A percentile compares a stretch with the other conserved stretches of the same genome.
phyloP scores from a whole-genome alignment of 2,888 invertebrate genomes.

The Cenopis cana region DNA sequence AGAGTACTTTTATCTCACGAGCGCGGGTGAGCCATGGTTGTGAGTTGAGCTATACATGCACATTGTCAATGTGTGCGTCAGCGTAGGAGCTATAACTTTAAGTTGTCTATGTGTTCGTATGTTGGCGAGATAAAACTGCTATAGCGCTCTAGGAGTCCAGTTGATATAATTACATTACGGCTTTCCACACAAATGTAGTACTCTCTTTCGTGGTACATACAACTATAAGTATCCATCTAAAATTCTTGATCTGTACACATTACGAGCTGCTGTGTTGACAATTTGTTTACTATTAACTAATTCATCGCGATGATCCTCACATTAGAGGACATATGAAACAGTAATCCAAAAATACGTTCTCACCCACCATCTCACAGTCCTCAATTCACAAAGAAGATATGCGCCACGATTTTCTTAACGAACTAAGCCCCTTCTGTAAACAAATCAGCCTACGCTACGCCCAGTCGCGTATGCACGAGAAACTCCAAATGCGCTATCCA shows the following conservation, averaged over 20 bases:
- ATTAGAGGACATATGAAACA: conserved; percentile 2
- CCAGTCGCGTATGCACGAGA: neutral
- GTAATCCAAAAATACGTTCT: neutral
- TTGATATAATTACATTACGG: neutral
- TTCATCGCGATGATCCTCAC: neutral
- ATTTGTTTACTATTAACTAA: neutral
- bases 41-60: no score
- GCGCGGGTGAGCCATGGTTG: no score
- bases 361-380: neutral
- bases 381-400: neutral
- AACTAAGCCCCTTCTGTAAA: neutral
- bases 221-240: no score
- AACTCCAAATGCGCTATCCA: conserved; percentile 9
- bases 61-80: no score
- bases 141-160: no score
- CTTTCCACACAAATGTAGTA: neutral
- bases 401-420: neutral
- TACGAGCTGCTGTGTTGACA: neutral
- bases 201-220: neutral
- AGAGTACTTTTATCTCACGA: no score
- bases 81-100: no score
- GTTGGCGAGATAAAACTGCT: no score
- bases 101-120: no score
- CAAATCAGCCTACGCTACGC: conserved; percentile 1
- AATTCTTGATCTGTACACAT: neutral